A percentile compares a stretch with the other conserved stretches of the same genome.
Evolutionary conservation across 2,797 vertebrate species (phyloP).

Genomic region (Macrochelys suwanniensis): DNA sequence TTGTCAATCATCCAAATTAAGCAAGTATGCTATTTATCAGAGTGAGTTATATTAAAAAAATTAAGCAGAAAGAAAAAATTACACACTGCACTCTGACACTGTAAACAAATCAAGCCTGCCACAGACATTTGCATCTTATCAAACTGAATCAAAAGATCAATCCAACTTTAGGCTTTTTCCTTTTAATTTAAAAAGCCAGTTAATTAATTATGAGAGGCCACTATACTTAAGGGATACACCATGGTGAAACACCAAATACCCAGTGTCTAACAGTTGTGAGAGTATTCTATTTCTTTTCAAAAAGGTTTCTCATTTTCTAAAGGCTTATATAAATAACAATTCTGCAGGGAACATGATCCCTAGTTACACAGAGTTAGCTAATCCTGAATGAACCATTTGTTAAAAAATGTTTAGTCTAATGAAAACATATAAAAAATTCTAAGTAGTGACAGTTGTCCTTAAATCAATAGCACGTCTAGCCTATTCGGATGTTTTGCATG

Average conservation of each 20-base stretch:
- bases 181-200: neutral
- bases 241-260: neutral
- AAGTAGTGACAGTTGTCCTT: neutral
- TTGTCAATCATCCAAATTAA: neutral
- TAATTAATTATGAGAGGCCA: neutral
- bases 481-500: rapidly evolving
- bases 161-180: neutral
- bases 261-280: neutral
- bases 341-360: neutral
- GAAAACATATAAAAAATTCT: neutral
- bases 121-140: neutral
- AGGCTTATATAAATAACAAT: neutral
- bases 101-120: neutral
- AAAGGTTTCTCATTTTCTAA: neutral
- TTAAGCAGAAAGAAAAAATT: neutral
- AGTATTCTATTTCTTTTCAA: neutral
- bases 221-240: neutral
- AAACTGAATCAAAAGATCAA: conserved; percentile 21
- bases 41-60: neutral
- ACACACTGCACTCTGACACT: neutral
- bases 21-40: neutral
- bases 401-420: neutral
- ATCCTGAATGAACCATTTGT: neutral
- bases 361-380: neutral
- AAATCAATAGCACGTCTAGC: neutral